Conservation (phyloP, 1,140 invertebrate genomes). For the Caenorhabditis tropicalis region DNA sequence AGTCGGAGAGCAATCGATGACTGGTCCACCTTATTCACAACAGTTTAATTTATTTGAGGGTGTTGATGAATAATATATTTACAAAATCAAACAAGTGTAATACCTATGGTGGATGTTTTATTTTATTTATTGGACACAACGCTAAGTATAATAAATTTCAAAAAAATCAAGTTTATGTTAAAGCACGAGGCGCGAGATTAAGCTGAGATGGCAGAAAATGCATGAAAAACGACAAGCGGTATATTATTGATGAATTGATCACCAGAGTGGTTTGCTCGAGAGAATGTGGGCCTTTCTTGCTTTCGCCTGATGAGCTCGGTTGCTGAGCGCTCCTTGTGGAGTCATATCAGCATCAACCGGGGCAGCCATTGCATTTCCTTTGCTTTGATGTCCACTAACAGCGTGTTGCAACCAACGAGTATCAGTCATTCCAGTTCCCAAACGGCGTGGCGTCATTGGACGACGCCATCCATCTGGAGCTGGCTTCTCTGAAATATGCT, state of each 20-base stretch:
- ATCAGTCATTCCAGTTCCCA: conserved; percentile 58
- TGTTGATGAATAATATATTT: conserved; percentile 37
- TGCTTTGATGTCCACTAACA: conserved; percentile 60
- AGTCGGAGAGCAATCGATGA: conserved; percentile 39
- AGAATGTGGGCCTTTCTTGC: conserved; percentile 63
- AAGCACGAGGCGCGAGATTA: conserved; percentile 2
- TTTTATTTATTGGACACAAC: conserved; percentile 17
- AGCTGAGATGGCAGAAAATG: background rate
- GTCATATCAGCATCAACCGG: conserved; percentile 58
- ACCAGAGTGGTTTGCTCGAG: conserved; percentile 66
- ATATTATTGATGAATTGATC: background rate
- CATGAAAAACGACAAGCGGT: background rate
- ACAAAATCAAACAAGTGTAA: background rate
- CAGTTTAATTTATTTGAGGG: conserved; percentile 39
- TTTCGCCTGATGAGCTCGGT: conserved; percentile 62
- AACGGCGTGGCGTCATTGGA: conserved; percentile 61
- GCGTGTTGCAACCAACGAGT: conserved; percentile 62
- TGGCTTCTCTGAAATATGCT: conserved; percentile 50
- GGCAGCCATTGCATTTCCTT: conserved; percentile 54
- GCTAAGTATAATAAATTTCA: conserved; percentile 18
- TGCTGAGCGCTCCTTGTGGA: conserved; percentile 59
- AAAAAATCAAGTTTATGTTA: background rate
- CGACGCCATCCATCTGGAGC: conserved; percentile 66
- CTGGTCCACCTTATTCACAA: conserved; percentile 23
- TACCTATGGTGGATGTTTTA: background rate